Evolutionary conservation across 2,888 invertebrate genomes (phyloP).

Genomic region (Parnassius mnemosyne): DNA sequence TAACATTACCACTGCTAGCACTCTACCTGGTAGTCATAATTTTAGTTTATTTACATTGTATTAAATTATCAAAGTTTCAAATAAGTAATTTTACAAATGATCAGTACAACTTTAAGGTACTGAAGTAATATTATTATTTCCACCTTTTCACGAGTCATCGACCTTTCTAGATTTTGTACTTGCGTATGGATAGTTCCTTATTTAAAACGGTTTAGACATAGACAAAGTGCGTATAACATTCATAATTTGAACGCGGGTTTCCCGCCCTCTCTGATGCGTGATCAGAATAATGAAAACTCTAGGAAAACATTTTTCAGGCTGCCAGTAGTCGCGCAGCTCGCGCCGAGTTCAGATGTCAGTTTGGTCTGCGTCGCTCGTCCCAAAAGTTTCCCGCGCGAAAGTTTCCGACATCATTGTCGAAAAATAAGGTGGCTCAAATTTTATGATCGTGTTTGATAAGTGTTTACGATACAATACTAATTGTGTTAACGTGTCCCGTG

Average conservation of each 20-base stretch:
- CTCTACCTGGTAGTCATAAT: too few species aligned
- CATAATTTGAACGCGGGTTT: slow-evolving; percentile 50
- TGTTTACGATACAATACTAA: slow-evolving; percentile 37
- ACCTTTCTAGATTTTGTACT: slow-evolving; percentile 4
- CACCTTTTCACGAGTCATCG: not conserved
- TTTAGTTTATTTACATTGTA: too few species aligned
- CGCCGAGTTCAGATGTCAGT: slow-evolving; percentile 45
- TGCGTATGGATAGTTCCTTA: slow-evolving; percentile 1
- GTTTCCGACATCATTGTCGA: slow-evolving; percentile 37
- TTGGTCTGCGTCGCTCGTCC: slow-evolving; percentile 30
- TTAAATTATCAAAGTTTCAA: too few species aligned
- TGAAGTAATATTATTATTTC: too few species aligned
- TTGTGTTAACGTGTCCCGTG: slow-evolving; percentile 43
- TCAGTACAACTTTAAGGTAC: too few species aligned
- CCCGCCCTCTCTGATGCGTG: slow-evolving; percentile 51
- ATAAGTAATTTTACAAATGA: too few species aligned
- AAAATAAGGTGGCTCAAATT: slow-evolving; percentile 30
- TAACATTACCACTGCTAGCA: too few species aligned
- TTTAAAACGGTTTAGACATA: slow-evolving; percentile 18
- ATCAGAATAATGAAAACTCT: slow-evolving; percentile 55
- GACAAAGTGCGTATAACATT: slow-evolving; percentile 43
- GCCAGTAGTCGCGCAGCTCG: slow-evolving; percentile 56
- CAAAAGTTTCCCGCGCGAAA: slow-evolving; percentile 62
- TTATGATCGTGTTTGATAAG: slow-evolving; percentile 41
- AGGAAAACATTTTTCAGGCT: slow-evolving; percentile 42